Base-by-base conservation (phyloP, 2,888 invertebrate genomes). In the Drosophila conformis region DNA sequence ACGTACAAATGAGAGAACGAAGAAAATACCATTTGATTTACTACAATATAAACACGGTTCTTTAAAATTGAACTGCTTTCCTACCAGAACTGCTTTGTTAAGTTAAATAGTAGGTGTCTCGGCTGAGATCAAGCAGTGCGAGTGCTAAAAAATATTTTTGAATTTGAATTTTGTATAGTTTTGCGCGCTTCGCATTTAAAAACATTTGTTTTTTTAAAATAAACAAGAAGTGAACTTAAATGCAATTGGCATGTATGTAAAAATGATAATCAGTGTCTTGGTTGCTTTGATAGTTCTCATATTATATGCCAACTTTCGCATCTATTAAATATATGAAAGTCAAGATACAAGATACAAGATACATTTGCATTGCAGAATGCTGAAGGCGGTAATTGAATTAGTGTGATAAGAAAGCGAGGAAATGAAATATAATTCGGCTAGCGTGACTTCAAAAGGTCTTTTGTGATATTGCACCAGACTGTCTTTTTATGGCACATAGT, bases 331-430 rank as follows among this genome's bases (percentile, higher is more conserved):
- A 63, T 40, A 46, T 27, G 27, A 36, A 49, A 46, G 21, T n/a
- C n/a, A 27, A 48, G 52, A 65, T 56, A 64, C 46, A 53, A 42
- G 25, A 59, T 33, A 42, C n/a, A 60, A 33, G 49, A 36, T 27
- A 18, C 49, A 49, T 21, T 36, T 60, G 59, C 66, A 73, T 38
- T 59, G 48, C 5, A 35, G 48, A 69, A 62, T 56, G 66, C 21
- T 40, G 33, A 53, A 59, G 56, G 31, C 51, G 36, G 18, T 77
- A 80, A 82, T 85, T 88, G 72, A 80, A 80, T 80, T 78, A 88
- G 83, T 67, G 46, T 62, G 85, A 83, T 83, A 83, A 87, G 73
- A 82, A 82, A 66, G 67, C 63, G 35, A 54, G 35, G 25, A 53
- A 64, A 58, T 40, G 40, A 61, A 71, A 69, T 67, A 74, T 66